Evolutionary conservation across 2,797 vertebrate species (phyloP).

Genomic region (Podargus strigoides): DNA sequence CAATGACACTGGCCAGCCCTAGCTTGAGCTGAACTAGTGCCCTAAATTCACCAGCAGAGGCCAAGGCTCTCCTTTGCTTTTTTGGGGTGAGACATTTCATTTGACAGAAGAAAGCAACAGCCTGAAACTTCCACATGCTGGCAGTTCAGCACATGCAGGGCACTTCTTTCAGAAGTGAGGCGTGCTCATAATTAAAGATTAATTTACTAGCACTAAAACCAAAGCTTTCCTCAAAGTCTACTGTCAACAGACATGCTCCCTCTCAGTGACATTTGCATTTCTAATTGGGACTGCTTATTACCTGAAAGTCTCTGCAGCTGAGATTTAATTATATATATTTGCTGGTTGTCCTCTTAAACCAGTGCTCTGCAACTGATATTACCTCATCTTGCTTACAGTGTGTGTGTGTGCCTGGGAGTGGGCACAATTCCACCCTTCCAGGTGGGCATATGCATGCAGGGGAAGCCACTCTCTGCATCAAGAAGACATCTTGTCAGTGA

Average conservation of each 20-base stretch:
- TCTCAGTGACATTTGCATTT: slow-evolving; percentile 51
- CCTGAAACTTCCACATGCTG: neutral
- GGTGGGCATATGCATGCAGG: neutral
- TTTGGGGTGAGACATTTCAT: neutral
- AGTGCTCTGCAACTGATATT: neutral
- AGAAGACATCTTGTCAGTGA: neutral
- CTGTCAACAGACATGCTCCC: slow-evolving; percentile 43
- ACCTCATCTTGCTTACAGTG: neutral
- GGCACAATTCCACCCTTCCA: neutral
- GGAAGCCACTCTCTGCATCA: neutral
- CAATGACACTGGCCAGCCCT: neutral
- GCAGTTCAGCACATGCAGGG: neutral
- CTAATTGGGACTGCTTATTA: slow-evolving; percentile 48
- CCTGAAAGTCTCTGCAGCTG: slow-evolving; percentile 21
- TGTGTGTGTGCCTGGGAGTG: neutral
- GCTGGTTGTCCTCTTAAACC: slow-evolving; percentile 4
- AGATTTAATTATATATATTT: slow-evolving; percentile 25
- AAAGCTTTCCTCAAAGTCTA: slow-evolving; percentile 43
- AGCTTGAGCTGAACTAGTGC: neutral
- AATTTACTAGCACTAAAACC: slow-evolving; percentile 37
- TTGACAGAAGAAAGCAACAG: neutral
- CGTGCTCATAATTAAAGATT: slow-evolving; percentile 42
- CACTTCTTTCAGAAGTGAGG: neutral
- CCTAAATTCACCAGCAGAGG: neutral
- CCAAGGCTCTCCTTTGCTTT: neutral